Conservation (phyloP, 2,113 vertebrate species). For the Urocitellus parryii region DNA sequence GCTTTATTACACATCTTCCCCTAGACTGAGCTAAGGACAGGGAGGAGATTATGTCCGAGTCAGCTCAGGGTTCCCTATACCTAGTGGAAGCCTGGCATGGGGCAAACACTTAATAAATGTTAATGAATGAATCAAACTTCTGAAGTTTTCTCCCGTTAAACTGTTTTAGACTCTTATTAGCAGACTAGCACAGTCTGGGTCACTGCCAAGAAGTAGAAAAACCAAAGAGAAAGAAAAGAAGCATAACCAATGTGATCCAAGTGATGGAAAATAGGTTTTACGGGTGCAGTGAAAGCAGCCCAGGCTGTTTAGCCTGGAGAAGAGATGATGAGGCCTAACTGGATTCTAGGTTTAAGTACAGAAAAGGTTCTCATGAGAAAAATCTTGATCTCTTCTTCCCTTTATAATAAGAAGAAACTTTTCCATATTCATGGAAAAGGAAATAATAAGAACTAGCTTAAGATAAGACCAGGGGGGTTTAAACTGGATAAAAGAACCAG, state of each 20-base stretch:
- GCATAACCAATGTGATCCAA: slow-evolving; percentile 73
- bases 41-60: background rate
- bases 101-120: background rate
- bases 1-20: background rate
- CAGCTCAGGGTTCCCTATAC: slow-evolving; percentile 1
- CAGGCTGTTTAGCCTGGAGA: slow-evolving; percentile 44
- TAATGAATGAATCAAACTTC: slow-evolving; percentile 46
- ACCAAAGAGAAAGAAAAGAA: slow-evolving; percentile 65
- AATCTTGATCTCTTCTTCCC: slow-evolving; percentile 69
- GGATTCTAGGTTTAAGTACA: slow-evolving; percentile 66
- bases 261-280: slow-evolving; percentile 71
- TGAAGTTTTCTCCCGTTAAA: slow-evolving; percentile 52
- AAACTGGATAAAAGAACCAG: slow-evolving; percentile 61
- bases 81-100: background rate
- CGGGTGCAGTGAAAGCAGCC: slow-evolving; percentile 59
- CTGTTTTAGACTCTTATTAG: slow-evolving; percentile 57
- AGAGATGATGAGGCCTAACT: slow-evolving; percentile 65
- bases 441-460: slow-evolving; percentile 65
- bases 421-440: slow-evolving; percentile 68
- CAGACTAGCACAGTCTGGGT: slow-evolving; percentile 58
- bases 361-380: slow-evolving; percentile 72
- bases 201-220: slow-evolving; percentile 55
- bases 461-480: slow-evolving; percentile 13
- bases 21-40: background rate
- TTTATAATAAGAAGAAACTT: slow-evolving; percentile 73